phyloP scores from a whole-genome alignment of 2,888 invertebrate species.

The Geotrupes spiniger region DNA sequence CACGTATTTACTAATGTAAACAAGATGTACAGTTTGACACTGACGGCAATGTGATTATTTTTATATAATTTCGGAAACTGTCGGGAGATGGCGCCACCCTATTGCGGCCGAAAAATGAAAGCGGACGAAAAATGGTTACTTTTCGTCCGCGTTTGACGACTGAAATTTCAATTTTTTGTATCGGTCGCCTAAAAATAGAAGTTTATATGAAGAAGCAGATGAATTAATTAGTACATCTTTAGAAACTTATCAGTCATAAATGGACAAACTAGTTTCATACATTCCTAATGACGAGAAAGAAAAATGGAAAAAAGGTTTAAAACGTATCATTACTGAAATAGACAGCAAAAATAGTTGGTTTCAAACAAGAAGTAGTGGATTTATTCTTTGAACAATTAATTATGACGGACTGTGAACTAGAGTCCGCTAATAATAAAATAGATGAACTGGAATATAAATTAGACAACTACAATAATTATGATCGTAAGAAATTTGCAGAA shows the following conservation, averaged over 20 bases:
- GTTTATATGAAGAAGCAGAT: conserved; percentile 18
- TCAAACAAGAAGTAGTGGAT: conserved; percentile 18
- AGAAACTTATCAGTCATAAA: conserved; percentile 18
- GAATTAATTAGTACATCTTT: conserved; percentile 19
- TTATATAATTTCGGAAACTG: too few relatives aligned
- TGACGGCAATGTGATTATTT: too few relatives aligned
- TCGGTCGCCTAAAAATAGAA: too few relatives aligned
- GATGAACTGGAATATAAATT: conserved; percentile 20
- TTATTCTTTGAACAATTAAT: conserved; percentile 22
- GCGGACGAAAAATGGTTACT: too few relatives aligned
- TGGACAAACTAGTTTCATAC: conserved; percentile 1
- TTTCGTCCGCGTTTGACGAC: too few relatives aligned
- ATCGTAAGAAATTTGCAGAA: conserved; percentile 1
- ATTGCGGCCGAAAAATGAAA: too few relatives aligned
- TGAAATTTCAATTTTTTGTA: too few relatives aligned
- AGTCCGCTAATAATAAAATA: conserved; percentile 22
- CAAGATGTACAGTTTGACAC: too few relatives aligned
- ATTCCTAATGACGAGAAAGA: conserved; percentile 12
- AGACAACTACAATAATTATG: conserved; percentile 19
- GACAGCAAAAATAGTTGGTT: conserved; percentile 20
- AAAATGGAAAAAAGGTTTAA: conserved; percentile 9
- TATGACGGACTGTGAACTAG: conserved; percentile 22
- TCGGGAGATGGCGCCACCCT: too few relatives aligned
- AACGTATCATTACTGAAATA: conserved; percentile 10
- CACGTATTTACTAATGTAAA: too few relatives aligned